Conservation (phyloP, 2,797 vertebrate species). For the Amblyopsis hoosieri region DNA sequence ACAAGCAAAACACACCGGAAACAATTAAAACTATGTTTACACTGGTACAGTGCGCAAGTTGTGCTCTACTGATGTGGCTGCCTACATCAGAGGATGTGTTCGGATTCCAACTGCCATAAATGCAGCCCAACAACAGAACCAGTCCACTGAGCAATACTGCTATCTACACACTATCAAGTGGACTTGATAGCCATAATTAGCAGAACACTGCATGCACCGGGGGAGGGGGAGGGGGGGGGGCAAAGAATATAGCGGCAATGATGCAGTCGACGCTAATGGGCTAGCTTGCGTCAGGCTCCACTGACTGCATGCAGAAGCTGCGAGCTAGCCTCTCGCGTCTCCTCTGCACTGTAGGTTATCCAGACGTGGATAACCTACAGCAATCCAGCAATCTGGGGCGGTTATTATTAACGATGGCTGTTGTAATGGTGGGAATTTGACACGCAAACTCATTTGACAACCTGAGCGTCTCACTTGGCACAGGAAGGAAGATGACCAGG, state of each 20-base stretch:
- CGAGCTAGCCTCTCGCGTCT: not conserved
- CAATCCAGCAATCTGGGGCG: constrained; percentile 51
- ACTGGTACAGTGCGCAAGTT: not conserved
- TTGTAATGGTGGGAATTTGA: constrained; percentile 71
- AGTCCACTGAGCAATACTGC: not conserved
- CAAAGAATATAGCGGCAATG: constrained; percentile 17
- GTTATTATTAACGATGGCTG: constrained; percentile 69
- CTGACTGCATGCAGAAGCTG: constrained; percentile 18
- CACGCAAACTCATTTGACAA: constrained; percentile 71
- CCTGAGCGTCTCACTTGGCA: constrained; percentile 52
- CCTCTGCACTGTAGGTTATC: constrained; percentile 52
- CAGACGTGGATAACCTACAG: constrained; percentile 63
- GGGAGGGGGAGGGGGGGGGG: constrained; percentile 36
- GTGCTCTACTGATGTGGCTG: not conserved
- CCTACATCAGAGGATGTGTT: not conserved
- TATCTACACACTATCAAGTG: constrained; percentile 6
- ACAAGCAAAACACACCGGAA: not conserved
- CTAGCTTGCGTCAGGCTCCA: constrained; percentile 36
- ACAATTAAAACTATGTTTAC: not conserved
- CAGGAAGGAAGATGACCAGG: constrained; percentile 38
- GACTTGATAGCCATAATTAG: constrained; percentile 34
- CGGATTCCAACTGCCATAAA: too few relatives aligned
- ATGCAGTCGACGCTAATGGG: constrained; percentile 57
- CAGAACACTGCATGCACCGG: constrained; percentile 30
- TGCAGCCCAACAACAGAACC: too few relatives aligned